A percentile compares a stretch with the other conserved stretches of the same genome.
These are phyloP conservation scores for Phylloscopus trochiloides DNA, from an alignment of 2,113 vertebrate species.

Conservation along the genomic window DNA sequence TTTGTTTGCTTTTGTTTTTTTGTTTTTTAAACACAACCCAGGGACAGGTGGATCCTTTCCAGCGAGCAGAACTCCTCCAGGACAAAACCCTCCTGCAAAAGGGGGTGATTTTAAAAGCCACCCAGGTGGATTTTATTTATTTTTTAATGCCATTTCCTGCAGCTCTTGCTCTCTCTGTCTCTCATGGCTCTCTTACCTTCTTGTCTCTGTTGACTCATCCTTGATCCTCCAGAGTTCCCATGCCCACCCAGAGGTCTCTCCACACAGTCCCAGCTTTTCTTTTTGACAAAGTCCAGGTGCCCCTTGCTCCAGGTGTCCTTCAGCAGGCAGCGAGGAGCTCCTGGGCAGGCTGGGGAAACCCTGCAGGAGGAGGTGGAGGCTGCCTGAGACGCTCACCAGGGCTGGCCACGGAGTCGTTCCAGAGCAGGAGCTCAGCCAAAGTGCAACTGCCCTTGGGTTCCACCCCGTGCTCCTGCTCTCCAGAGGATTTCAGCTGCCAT, in stretches of 20 bases:
- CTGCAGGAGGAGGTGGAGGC: not conserved
- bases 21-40: constrained; percentile 1
- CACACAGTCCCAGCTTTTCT: not conserved
- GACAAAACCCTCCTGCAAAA: not conserved
- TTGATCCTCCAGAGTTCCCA: not conserved
- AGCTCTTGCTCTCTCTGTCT: not conserved
- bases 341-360: not conserved
- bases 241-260: not conserved
- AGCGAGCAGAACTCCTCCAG: not conserved
- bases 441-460: not conserved
- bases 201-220: not conserved
- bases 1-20: not conserved
- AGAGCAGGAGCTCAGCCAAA: not conserved
- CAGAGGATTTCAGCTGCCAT: not conserved
- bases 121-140: not conserved
- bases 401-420: not conserved
- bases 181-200: not conserved
- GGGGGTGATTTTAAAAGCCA: not conserved
- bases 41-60: constrained; percentile 43
- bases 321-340: not conserved
- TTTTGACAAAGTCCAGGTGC: not conserved
- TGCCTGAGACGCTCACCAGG: not conserved
- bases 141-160: not conserved
- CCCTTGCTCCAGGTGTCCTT: not conserved
- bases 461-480: not conserved